Base-by-base conservation (phyloP, 2,888 invertebrate species). In the Julus scandinavius region DNA sequence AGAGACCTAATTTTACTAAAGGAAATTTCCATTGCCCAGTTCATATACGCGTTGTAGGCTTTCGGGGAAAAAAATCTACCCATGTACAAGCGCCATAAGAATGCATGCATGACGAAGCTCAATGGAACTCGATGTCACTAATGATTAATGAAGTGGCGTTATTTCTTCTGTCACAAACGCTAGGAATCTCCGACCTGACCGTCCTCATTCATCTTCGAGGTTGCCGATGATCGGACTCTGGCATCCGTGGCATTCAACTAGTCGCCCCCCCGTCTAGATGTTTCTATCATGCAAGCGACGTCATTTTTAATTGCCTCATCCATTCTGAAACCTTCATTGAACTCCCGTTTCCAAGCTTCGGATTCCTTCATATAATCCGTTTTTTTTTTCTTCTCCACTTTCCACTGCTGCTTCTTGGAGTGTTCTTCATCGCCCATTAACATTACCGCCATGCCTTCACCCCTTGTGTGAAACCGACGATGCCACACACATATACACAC, bases 71-170 rank as follows among this genome's bases (percentile, higher is more conserved):
- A n/a, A n/a, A n/a, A n/a, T n/a, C n/a, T n/a, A n/a, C n/a, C n/a
- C n/a, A n/a, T n/a, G n/a, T n/a, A n/a, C n/a, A n/a, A 58, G 58
- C 58, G 2, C n/a, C n/a, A 58, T 15, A 58, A 58, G 58, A 58
- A 84, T 84, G 84, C 17, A 84, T n/a, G 84, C 84, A 84, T 84
- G 29, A 84, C n/a, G 58, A n/a, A 58, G 58, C 58, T 58, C 58
- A n/a, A 84, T 29, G 20, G 83, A 83, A 40, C 7, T 29, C 15
- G 40, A 83, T 84, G 86, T 50, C 86, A 86, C 15, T 49, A 49
- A 87, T 87, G 87, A 87, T 87, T 87, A 87, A 87, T 87, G 87
- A 87, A 87, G 87, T 87, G 87, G 83, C 87, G 45, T 83, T 87
- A 87, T 87, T 80, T 87, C 83, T 87, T 40, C 80, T 87, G 87